Evolutionary conservation across 1,140 invertebrate genomes (phyloP), one percentile per base, ranked within the genome.

Genomic region (Philotrypesis tridentata): DNA sequence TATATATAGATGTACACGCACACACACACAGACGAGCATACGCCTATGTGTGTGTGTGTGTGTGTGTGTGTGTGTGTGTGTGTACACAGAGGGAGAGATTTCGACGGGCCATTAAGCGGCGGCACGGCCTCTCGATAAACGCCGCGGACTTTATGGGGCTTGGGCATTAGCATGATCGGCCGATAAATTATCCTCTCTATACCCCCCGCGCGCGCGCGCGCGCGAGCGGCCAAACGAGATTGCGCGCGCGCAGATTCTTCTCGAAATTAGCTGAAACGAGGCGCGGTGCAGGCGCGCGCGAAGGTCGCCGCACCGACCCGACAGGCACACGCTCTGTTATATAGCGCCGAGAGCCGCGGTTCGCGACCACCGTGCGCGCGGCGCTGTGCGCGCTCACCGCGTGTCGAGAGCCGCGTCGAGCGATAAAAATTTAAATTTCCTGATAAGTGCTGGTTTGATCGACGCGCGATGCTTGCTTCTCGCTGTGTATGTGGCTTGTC

Each of bases 151-250:
- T 75, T 67, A 70, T 40, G 70, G 7, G n/a, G 21, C 37, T 63
- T 21, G 17, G 48, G 61, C 33, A 82, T 75, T 82, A 76, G 43
- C 73, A 72, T 82, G 67, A 73, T 78, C 74, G 65, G 1, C 27
- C 70, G 74, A 82, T 82, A 77, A 82, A 82, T 82, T 77, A 77
- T 78, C 48, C 25, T 75, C 79, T 48, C 48, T 55, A 43, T n/a
- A n/a, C n/a, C n/a, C n/a, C n/a, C n/a, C n/a, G n/a, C n/a, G n/a
- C n/a, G n/a, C n/a, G n/a, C n/a, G n/a, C 7, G 33, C 7, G 25
- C 37, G 31, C 31, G 67, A 70, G 67, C 67, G 31, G 21, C 2
- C 48, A 55, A 55, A 55, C 48, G 48, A 55, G 48, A 55, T 55
- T 55, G 21, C 21, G 17, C 48, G 67, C 17, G 67, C 14, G 67